Conservation (phyloP, 2,888 invertebrate species). For the Leptarthrus brevirostris region DNA sequence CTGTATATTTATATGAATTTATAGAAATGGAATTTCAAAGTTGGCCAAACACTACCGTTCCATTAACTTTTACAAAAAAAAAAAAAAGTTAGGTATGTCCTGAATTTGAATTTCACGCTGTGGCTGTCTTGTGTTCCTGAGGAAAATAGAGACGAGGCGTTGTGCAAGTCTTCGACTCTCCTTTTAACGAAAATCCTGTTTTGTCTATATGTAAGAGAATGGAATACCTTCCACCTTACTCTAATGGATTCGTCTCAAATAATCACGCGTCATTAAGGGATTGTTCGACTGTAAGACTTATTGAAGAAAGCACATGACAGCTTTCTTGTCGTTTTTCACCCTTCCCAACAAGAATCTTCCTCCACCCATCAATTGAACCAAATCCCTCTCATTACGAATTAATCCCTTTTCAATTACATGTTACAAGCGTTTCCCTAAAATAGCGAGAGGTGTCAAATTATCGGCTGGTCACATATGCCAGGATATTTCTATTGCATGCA, state of each 20-base stretch:
- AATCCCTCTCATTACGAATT: conserved; percentile 44
- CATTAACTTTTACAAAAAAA: no score
- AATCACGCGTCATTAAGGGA: conserved; percentile 4
- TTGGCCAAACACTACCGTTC: no score
- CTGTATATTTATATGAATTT: no score
- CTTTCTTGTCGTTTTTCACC: background rate
- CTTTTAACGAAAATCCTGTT: no score
- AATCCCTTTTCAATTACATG: conserved; percentile 47
- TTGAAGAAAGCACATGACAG: conserved; percentile 2
- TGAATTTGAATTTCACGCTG: no score
- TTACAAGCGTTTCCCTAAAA: background rate
- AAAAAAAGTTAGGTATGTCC: no score
- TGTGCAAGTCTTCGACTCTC: no score
- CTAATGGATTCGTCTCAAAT: background rate
- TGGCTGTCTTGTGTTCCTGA: no score
- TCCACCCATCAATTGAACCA: background rate
- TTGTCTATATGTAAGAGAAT: no score
- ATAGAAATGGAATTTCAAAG: no score
- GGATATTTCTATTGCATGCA: conserved; percentile 18
- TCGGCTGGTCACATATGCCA: conserved; percentile 46
- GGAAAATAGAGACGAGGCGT: no score
- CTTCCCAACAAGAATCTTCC: background rate
- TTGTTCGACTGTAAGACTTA: background rate
- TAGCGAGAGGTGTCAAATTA: conserved; percentile 45
- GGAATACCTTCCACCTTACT: background rate